These are phyloP conservation scores for Sericinus montela DNA, from an alignment of 2,888 invertebrate genomes.

Conservation along the genomic window DNA sequence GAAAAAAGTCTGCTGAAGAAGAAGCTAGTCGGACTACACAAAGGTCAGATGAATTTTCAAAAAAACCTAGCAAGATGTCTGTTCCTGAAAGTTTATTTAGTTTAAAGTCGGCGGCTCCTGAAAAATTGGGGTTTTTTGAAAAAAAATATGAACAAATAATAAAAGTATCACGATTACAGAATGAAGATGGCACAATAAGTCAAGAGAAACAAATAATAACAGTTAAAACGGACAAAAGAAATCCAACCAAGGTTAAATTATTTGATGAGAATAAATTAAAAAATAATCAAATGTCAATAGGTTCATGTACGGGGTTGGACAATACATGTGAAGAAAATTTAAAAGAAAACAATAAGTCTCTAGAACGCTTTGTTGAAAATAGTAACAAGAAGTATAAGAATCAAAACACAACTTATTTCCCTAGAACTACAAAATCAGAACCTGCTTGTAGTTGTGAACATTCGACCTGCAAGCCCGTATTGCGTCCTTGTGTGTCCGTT, in stretches of 20 bases:
- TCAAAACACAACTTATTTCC: neutral
- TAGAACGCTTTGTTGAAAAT: neutral
- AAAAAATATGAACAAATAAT: conserved; percentile 41
- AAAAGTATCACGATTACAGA: conserved; percentile 34
- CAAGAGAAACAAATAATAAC: conserved; percentile 43
- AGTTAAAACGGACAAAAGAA: conserved; percentile 35
- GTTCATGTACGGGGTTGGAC: conserved; percentile 1
- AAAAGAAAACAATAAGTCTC: neutral
- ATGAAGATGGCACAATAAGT: conserved; percentile 38
- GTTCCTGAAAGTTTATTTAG: conserved; percentile 11
- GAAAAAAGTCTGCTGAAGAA: neutral
- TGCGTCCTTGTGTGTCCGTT: conserved; percentile 7
- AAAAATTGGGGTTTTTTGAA: conserved; percentile 29
- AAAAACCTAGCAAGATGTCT: conserved; percentile 4
- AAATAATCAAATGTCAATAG: neutral
- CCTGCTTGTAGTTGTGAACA: conserved; percentile 3
- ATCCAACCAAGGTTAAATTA: conserved; percentile 20
- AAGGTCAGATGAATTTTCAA: neutral
- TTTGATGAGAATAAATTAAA: neutral
- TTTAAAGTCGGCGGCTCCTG: conserved; percentile 12
- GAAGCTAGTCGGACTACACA: neutral
- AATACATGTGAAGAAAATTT: neutral
- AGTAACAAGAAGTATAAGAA: neutral
- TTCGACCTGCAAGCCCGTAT: conserved; percentile 1
- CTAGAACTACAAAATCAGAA: conserved; percentile 10